Percentiles rank a stretch among this genome's conserved stretches.
Conservation (phyloP, 1,140 invertebrate species). For the Archivesica marissinica region DNA sequence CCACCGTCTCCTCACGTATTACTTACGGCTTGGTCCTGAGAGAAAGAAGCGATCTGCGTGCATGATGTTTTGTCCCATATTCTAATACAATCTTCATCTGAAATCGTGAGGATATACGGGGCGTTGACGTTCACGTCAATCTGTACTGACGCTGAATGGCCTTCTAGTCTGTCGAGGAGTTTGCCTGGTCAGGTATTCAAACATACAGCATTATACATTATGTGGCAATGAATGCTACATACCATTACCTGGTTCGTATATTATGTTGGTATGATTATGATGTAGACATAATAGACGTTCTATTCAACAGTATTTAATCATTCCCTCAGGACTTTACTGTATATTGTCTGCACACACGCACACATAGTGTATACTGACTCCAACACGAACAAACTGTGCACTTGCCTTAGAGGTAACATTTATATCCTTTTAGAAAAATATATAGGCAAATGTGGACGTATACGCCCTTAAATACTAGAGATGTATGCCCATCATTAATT, state of each 20-base stretch:
- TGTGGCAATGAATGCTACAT: neutral
- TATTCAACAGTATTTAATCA: neutral
- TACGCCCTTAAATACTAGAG: no score
- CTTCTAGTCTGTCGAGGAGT: conserved; percentile 12
- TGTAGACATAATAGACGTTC: neutral
- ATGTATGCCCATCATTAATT: no score
- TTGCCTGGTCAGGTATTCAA: neutral
- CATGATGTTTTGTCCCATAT: conserved; percentile 31
- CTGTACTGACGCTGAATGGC: conserved; percentile 17
- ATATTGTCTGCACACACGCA: neutral
- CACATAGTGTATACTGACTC: neutral
- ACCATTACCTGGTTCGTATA: neutral
- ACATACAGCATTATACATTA: neutral
- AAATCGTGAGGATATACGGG: conserved; percentile 23
- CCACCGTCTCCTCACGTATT: neutral
- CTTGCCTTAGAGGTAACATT: no score
- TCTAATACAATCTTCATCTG: conserved; percentile 28
- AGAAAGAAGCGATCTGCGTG: conserved; percentile 1
- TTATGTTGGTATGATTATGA: neutral
- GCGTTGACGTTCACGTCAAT: neutral
- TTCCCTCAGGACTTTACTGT: neutral
- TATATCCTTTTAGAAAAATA: no score
- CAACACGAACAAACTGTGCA: no score
- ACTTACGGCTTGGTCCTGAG: neutral
- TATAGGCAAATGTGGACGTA: no score